Conservation (phyloP, 2,888 invertebrate species). For the Portevinia maculata region DNA sequence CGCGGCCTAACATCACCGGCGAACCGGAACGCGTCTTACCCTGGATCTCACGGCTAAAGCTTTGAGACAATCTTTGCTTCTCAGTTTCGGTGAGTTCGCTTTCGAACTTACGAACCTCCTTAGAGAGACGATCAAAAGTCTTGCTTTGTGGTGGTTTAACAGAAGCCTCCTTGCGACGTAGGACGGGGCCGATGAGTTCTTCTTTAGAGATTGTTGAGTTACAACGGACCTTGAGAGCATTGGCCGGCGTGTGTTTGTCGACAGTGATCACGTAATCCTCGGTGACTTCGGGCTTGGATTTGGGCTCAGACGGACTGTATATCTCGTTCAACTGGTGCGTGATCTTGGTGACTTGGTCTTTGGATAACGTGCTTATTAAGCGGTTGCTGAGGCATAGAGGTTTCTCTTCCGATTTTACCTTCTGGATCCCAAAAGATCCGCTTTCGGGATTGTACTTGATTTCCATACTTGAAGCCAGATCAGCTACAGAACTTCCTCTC, state of each 20-base stretch:
- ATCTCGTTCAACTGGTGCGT: conserved; percentile 92
- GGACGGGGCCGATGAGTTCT: conserved; percentile 80
- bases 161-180: conserved; percentile 78
- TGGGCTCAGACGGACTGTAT: conserved; percentile 85
- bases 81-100: conserved; percentile 85
- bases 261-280: conserved; percentile 87
- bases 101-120: conserved; percentile 64
- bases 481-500: conserved; percentile 92
- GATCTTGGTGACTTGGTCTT: conserved; percentile 91
- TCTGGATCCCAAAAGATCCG: conserved; percentile 73
- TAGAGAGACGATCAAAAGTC: conserved; percentile 58
- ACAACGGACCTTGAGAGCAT: conserved; percentile 84
- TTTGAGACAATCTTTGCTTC: conserved; percentile 88
- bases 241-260: conserved; percentile 80
- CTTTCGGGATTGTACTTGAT: conserved; percentile 84
- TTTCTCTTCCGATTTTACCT: conserved; percentile 77
- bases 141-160: conserved; percentile 74
- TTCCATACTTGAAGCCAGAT: conserved; percentile 89
- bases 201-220: conserved; percentile 84
- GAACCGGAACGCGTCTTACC: conserved; percentile 83
- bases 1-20: conserved; percentile 83
- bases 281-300: conserved; percentile 75
- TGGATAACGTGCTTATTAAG: conserved; percentile 92
- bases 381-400: conserved; percentile 88
- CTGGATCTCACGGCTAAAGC: conserved; percentile 89